phyloP scores from a whole-genome alignment of 2,113 vertebrate species.

The Cyrtonyx montezumae region DNA sequence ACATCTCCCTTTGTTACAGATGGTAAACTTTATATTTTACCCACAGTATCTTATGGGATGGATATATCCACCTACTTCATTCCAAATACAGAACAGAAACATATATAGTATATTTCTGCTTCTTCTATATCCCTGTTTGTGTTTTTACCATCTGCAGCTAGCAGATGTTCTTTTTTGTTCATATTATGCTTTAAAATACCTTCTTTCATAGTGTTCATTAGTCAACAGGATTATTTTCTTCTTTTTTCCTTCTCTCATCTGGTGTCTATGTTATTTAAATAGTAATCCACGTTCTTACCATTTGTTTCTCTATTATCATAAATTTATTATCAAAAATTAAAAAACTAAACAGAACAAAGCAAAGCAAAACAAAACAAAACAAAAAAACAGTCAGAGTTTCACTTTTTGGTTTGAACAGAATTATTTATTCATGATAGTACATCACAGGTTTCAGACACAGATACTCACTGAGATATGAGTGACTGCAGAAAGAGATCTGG shows the following conservation, averaged over 20 bases:
- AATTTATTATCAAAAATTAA: background rate
- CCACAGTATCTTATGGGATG: background rate
- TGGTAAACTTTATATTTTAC: conserved; percentile 21
- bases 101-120: background rate
- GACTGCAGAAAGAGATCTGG: background rate
- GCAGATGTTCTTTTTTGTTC: background rate
- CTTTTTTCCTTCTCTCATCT: background rate
- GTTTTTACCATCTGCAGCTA: conserved; percentile 31
- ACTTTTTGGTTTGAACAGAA: background rate
- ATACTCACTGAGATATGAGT: background rate
- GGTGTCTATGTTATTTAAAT: background rate
- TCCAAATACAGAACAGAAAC: conserved; percentile 31
- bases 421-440: background rate
- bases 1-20: conserved; percentile 2
- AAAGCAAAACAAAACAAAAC: no score
- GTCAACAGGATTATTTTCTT: background rate
- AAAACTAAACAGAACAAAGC: no score
- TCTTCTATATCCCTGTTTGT: conserved; percentile 8
- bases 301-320: background rate
- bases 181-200: background rate
- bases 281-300: background rate
- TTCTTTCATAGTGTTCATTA: background rate
- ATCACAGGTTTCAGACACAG: background rate
- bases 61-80: background rate
- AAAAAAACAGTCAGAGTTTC: background rate